Evolutionary conservation across 2,888 invertebrate genomes (phyloP), one percentile per base, ranked within the genome.

Genomic region (Ceraclea dissimilis): DNA sequence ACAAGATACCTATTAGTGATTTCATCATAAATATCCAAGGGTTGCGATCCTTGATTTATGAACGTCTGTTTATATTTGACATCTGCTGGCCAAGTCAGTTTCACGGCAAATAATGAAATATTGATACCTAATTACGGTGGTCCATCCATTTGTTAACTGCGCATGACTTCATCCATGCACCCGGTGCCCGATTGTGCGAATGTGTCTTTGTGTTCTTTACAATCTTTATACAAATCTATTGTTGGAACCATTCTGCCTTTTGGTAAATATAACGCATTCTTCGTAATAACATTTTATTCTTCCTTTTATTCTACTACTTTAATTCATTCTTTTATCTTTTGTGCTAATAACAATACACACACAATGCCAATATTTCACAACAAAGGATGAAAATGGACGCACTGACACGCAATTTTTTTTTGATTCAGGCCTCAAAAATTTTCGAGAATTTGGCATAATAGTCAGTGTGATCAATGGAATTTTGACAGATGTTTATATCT

Each of bases 121-220:
- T 61, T 61, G 61, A 55, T 55, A 56, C 57, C 59, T 61, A 61
- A 61, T 61, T 61, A 61, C 53, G 58, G 59, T 57, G 57, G 58
- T 48, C 54, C 50, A 21, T 21, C 22, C 57, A 26, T 31, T 57
- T 60, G 58, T 58, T 50, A 10, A 21, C 43, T 22, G 20, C 47
- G 44, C 56, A 60, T 52, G 60, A 60, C 58, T 57, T 51, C 49
- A 57, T 57, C 49, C 51, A 11, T 46, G 52, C 52, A 52, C 52
- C 52, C 52, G 52, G 52, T 52, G 46, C 19, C 18, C 13, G 26
- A 26, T 26, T 26, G 26, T 26, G 26, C 26, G 26, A 26, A 26
- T 26, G 26, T 26, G n/a, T 13, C 16, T 39, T 39, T 39, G 39
- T 39, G 39, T 39, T 16, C 39, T 39, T 16, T 39, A 13, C 39